These are phyloP conservation scores for Holacanthella duospinosa DNA, from an alignment of 2,888 invertebrate species.

Conservation along the genomic window DNA sequence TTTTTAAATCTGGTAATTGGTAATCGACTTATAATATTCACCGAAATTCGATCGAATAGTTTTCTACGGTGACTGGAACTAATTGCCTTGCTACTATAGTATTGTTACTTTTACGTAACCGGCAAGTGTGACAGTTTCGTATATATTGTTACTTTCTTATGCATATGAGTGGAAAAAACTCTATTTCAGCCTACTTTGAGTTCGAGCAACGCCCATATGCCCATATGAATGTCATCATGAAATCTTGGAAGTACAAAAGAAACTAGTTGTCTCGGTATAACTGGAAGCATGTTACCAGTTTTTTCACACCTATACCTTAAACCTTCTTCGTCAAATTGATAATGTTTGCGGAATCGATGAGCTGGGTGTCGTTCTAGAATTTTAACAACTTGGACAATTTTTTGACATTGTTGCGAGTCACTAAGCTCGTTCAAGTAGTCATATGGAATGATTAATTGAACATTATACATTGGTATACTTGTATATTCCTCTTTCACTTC, in stretches of 20 bases:
- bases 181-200: constrained; percentile 3
- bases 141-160: too few relatives aligned
- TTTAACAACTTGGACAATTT: not conserved
- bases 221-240: constrained; percentile 22
- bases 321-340: not conserved
- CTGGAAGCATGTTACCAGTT: not conserved
- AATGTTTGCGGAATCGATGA: not conserved
- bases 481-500: not conserved
- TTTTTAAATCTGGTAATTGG: constrained; percentile 10
- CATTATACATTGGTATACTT: not conserved
- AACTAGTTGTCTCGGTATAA: not conserved
- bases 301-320: not conserved
- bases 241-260: constrained; percentile 12
- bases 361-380: not conserved
- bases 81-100: not conserved
- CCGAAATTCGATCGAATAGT: constrained; percentile 14
- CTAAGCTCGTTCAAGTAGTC: not conserved
- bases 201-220: constrained; percentile 14
- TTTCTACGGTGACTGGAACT: too few relatives aligned
- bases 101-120: not conserved
- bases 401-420: not conserved
- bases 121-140: not conserved
- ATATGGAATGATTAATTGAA: not conserved
- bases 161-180: too few relatives aligned
- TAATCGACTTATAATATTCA: constrained; percentile 19